Percentiles rank a stretch among this genome's conserved stretches.
These are phyloP conservation scores for Chroicocephalus ridibundus DNA, from an alignment of 2,113 vertebrate species.

Conservation along the genomic window DNA sequence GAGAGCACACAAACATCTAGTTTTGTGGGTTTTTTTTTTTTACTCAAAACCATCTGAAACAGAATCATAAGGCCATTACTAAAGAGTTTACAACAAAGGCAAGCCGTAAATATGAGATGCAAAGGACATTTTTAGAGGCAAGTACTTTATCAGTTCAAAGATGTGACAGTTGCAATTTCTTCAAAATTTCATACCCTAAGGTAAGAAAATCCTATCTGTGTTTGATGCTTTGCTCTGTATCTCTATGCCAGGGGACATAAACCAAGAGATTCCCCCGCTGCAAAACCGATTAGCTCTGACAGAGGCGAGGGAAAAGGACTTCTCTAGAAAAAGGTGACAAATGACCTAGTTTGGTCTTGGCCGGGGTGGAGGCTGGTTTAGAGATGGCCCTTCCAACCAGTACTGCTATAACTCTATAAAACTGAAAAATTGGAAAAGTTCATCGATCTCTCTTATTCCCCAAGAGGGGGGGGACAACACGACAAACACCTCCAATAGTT, in stretches of 20 bases:
- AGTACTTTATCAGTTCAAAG: not conserved
- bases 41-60: not conserved
- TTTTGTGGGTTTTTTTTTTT: not conserved
- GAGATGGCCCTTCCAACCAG: not conserved
- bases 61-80: not conserved
- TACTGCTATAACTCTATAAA: not conserved
- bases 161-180: not conserved
- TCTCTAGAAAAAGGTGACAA: not conserved
- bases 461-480: not conserved
- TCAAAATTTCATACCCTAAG: not conserved
- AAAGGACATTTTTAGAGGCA: not conserved
- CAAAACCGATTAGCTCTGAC: not conserved
- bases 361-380: not conserved
- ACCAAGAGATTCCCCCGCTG: not conserved
- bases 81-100: not conserved
- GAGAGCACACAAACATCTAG: not conserved
- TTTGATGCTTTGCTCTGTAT: not conserved
- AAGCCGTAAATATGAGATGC: not conserved
- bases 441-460: not conserved
- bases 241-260: not conserved
- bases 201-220: not conserved
- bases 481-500: not conserved
- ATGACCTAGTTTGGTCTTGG: not conserved
- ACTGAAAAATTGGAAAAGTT: not conserved
- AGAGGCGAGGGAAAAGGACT: not conserved